These are phyloP conservation scores for Sylvia borin DNA, from an alignment of 2,797 vertebrate genomes.

Conservation along the genomic window DNA sequence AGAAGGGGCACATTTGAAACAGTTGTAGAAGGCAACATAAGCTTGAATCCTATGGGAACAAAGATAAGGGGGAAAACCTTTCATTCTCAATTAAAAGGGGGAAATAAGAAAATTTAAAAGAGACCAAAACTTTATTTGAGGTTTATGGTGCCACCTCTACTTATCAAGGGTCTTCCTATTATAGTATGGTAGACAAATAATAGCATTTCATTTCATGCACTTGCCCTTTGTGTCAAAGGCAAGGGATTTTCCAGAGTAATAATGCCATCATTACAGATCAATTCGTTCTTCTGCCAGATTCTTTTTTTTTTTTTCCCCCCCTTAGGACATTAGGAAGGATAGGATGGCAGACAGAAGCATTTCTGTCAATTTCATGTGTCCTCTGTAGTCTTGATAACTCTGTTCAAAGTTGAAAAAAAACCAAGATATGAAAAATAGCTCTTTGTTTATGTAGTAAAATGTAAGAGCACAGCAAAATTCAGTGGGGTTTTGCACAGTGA, in stretches of 20 bases:
- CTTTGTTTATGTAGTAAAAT: not conserved
- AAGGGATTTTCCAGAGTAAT: not conserved
- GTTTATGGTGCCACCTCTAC: not conserved
- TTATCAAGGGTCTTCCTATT: not conserved
- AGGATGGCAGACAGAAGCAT: not conserved
- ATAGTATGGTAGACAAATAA: not conserved
- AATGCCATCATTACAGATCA: not conserved
- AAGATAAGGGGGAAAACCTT: rapidly evolving
- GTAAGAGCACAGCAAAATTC: not conserved
- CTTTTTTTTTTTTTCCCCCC: slow-evolving; percentile 3
- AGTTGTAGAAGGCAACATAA: not conserved
- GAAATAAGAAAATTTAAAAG: not conserved
- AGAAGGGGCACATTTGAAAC: not conserved
- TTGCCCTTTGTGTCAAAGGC: not conserved
- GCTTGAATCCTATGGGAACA: not conserved
- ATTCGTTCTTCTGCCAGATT: not conserved
- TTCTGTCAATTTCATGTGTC: not conserved
- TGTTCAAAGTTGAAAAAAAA: not conserved
- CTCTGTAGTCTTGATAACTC: not conserved
- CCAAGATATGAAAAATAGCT: not conserved
- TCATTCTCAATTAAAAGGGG: not conserved
- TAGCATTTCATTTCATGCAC: not conserved
- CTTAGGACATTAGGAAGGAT: not conserved
- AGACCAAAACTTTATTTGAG: not conserved
- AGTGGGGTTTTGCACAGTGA: not conserved